A percentile compares a stretch with the other conserved stretches of the same genome.
Conservation (phyloP, 2,797 vertebrate species). For the Columba guinea region DNA sequence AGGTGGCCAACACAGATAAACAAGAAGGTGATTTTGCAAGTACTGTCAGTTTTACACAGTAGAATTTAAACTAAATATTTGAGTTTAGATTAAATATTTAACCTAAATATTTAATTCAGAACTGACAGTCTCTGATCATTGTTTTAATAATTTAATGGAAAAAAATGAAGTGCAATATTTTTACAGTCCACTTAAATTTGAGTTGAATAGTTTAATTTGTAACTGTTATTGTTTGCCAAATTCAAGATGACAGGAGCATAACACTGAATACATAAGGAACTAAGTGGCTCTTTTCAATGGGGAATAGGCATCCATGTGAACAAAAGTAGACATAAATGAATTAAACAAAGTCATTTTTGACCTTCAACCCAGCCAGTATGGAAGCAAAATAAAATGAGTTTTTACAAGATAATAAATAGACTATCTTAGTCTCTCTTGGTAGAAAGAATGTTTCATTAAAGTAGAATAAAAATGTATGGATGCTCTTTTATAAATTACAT, state of each 20-base stretch:
- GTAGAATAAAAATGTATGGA: background rate
- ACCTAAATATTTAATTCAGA: constrained; percentile 40
- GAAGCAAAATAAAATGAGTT: background rate
- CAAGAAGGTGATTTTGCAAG: background rate
- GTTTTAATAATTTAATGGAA: constrained; percentile 1
- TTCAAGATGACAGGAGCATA: background rate
- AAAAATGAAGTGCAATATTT: constrained; percentile 1
- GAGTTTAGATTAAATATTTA: constrained; percentile 19
- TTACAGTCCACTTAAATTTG: background rate
- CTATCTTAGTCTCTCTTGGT: background rate
- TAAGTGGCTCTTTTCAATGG: background rate
- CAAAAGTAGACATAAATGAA: background rate
- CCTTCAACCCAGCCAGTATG: background rate
- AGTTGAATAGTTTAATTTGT: background rate
- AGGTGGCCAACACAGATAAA: background rate
- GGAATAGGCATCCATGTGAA: background rate
- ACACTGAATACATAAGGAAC: background rate
- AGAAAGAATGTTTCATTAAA: background rate
- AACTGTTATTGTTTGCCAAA: constrained; percentile 19
- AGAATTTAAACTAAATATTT: constrained; percentile 27
- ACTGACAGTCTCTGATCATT: background rate
- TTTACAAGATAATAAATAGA: background rate
- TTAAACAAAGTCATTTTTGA: background rate
- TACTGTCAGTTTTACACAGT: background rate
- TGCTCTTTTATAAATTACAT: background rate